Base-by-base conservation (phyloP, 1,140 invertebrate genomes). In the Drusus annulatus region DNA sequence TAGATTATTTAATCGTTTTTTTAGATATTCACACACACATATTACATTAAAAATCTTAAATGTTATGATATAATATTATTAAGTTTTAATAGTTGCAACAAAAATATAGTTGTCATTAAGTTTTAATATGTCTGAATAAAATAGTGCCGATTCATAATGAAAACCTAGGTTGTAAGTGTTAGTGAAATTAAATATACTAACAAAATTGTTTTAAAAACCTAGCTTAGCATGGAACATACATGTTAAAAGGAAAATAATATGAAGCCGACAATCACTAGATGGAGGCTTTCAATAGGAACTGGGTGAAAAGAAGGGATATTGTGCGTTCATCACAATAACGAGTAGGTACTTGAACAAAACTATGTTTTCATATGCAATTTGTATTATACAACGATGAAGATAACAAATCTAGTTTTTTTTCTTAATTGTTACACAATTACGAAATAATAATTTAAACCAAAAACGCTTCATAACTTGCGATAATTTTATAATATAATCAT, bases 11-110 rank as follows among this genome's bases (percentile, higher is more conserved):
- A 63, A 23, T 63, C 21, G 8, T 36, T 25, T 25, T 25, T 25
- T 63, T 63, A 63, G 60, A 63, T 25, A 63, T 25, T 63, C 23
- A 28, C 21, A 23, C 21, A 63, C 16, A 63, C 25, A 25, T 63
- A 36, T 36, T 36, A 36, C 25, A 63, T 23, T 31, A 63, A 58
- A 58, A 58, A 58, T 58, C 54, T 58, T 58, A 58, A 58, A 1
- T 21, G 21, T 58, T 58, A 58, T 58, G 54, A 58, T 58, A 58
- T 58, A 58, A 36, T 21, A n/a, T n/a, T n/a, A n/a, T n/a, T 58
- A 19, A 17, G 3, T 58, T 58, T 58, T 21, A 58, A 58, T 58
- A 58, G 16, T 16, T 19, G 54, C 54, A 58, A 58, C 54, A 17
- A 58, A 58, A 58, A 58, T 56, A 58, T 58, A 58, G 31, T 36